These are phyloP conservation scores for Lepisosteus osseus DNA, from an alignment of 2,113 vertebrate genomes.

Conservation along the genomic window DNA sequence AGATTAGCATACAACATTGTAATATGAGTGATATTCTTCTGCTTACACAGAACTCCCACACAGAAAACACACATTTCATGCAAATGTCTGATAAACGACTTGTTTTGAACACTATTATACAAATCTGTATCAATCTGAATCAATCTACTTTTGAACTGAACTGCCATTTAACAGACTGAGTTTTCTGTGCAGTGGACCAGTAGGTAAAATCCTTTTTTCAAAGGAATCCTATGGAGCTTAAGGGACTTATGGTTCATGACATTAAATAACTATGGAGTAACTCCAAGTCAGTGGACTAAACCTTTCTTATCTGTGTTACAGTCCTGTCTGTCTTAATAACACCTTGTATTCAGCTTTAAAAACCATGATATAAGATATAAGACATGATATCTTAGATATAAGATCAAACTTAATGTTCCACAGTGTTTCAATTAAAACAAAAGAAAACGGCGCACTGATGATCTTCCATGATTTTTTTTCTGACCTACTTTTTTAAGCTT, in stretches of 20 bases:
- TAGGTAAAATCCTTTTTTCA: slow-evolving; percentile 12
- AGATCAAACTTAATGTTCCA: background rate
- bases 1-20: no score
- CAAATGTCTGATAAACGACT: no score
- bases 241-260: background rate
- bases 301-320: slow-evolving; percentile 1
- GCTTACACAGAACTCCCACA: no score
- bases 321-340: background rate
- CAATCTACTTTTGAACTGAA: background rate
- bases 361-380: no score
- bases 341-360: background rate
- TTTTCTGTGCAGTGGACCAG: slow-evolving; percentile 6
- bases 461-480: no score
- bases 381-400: background rate
- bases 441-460: no score
- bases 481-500: no score
- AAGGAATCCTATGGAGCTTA: slow-evolving; percentile 3
- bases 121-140: no score
- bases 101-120: no score
- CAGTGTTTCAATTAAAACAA: background rate
- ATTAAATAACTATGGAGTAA: background rate
- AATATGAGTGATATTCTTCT: no score
- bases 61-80: no score
- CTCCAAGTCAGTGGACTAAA: background rate
- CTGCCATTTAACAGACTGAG: slow-evolving; percentile 8